Base-by-base conservation (phyloP, 1,140 invertebrate species). In the Bombus confusus region DNA sequence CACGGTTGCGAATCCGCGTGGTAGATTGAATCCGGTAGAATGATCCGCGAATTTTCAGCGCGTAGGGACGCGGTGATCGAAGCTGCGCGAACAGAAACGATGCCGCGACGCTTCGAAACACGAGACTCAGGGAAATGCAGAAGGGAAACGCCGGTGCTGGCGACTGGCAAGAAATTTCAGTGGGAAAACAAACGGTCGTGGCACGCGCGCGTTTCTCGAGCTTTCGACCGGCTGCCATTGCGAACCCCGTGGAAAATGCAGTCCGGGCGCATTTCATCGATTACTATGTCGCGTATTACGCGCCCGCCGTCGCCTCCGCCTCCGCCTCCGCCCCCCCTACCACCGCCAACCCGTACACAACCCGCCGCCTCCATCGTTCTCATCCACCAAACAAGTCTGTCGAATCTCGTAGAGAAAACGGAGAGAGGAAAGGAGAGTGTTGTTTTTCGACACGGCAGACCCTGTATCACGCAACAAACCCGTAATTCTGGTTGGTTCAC, bases 181-280 rank as follows among this genome's bases (percentile, higher is more conserved):
- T 47, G 25, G 31, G 31, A 52, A 43, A 22, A 25, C 22, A 37
- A 76, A 76, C 73, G 47, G 41, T 15, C 18, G 39, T 43, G 52
- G 31, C 31, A 59, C 83, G 25, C n/a, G 75, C 57, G 37, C 31
- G 18, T 28, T 37, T 31, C 18, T 68, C 86, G 59, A 62, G 66
- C 64, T 73, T 80, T 62, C 78, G 62, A 75, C 69, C 80, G 69
- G 72, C 80, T 76, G 76, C 79, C 66, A 73, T 57, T 76, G 75
- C 64, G 9, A 57, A 31, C 3, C 31, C 22, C n/a, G 43, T 71
- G 39, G 85, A 81, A 87, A 88, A 87, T 84, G 69, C 62, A 87
- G 41, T 84, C 80, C 86, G 85, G 64, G 69, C 68, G 80, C 87
- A 87, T 88, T 85, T 85, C 80, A 88, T 79, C 76, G 83, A 88